A percentile compares a stretch with the other conserved stretches of the same genome.
Conservation (phyloP, 2,888 invertebrate genomes). For the Meta bourneti region DNA sequence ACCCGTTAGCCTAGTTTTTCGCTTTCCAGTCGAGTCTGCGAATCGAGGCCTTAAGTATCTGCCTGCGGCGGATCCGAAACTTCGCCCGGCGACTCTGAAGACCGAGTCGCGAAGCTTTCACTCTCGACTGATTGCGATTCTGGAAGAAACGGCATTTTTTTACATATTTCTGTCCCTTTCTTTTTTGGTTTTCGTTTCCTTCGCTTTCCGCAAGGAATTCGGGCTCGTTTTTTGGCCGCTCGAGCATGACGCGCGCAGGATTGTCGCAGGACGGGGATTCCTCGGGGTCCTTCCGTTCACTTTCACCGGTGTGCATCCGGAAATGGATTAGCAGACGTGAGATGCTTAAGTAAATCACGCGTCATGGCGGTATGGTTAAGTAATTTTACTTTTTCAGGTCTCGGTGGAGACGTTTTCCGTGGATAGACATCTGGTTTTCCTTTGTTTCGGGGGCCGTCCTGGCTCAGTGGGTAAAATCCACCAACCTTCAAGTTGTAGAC, state of each 20-base stretch:
- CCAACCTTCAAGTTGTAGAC: too few relatives aligned
- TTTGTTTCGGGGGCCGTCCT: too few relatives aligned
- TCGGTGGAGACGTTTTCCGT: too few relatives aligned
- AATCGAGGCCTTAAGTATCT: conserved; percentile 44
- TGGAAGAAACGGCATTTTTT: conserved; percentile 10
- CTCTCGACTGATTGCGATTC: conserved; percentile 6
- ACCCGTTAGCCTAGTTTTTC: conserved; percentile 70
- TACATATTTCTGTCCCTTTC: not conserved
- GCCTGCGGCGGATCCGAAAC: conserved; percentile 55
- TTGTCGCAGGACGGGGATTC: conserved; percentile 35
- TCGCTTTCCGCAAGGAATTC: conserved; percentile 24
- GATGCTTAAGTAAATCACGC: too few relatives aligned
- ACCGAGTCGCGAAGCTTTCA: conserved; percentile 25
- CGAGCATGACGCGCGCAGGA: conserved; percentile 31
- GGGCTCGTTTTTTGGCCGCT: conserved; percentile 3
- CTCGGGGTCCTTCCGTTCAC: conserved; percentile 7
- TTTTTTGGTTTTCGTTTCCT: conserved; percentile 34
- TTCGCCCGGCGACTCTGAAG: conserved; percentile 42
- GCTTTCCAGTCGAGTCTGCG: not conserved
- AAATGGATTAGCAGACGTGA: conserved; percentile 2
- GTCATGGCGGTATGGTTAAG: too few relatives aligned
- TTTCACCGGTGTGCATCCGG: conserved; percentile 16
- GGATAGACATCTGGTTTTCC: too few relatives aligned
- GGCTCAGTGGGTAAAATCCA: too few relatives aligned
- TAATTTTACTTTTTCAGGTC: too few relatives aligned